phyloP scores from a whole-genome alignment of 30 jellyfish, hydroid and myxozoan genomes.

The Turritopsis dohrnii region DNA sequence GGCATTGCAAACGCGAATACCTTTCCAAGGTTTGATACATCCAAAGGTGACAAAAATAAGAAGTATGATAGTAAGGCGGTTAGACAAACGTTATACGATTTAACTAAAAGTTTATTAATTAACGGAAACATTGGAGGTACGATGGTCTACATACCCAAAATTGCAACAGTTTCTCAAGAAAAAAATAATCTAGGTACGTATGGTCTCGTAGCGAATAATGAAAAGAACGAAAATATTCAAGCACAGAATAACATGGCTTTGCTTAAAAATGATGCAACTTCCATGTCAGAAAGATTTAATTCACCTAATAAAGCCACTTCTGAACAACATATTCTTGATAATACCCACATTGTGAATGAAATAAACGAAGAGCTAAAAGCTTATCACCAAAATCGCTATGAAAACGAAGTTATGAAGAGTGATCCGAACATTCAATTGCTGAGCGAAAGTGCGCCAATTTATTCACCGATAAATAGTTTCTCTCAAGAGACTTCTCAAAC shows the following conservation, averaged over 20 bases:
- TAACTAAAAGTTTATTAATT: conserved; percentile 3
- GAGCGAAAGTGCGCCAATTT: neutral
- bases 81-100: conserved; percentile 12
- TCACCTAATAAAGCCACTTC: neutral
- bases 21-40: neutral
- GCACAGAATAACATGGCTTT: neutral
- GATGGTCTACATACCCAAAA: neutral
- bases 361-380: conserved; percentile 7
- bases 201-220: neutral
- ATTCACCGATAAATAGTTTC: neutral
- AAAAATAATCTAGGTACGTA: neutral
- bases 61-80: neutral
- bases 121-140: conserved; percentile 1
- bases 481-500: neutral
- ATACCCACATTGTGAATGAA: conserved; percentile 13
- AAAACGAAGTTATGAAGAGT: neutral
- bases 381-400: neutral
- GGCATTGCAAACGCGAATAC: neutral
- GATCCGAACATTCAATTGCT: neutral
- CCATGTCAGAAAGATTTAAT: neutral
- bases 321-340: neutral
- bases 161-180: conserved; percentile 1
- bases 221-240: neutral
- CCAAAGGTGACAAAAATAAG: neutral
- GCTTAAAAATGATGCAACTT: neutral